Percentiles rank a stretch among this genome's conserved stretches.
Conservation (phyloP, 1,140 invertebrate species). For the Rhynchophorus ferrugineus region DNA sequence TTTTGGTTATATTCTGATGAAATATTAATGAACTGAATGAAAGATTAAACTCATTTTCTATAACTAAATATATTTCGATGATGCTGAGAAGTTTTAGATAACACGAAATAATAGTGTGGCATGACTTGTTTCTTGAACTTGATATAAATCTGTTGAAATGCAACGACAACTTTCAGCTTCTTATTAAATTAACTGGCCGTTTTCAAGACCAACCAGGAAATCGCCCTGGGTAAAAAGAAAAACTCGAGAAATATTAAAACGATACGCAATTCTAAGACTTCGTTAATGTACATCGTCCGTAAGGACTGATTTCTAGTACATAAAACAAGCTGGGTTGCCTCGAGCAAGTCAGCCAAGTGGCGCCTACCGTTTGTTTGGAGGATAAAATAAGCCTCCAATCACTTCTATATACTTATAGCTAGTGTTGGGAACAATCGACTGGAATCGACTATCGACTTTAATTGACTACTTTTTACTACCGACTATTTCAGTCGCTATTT, state of each 20-base stretch:
- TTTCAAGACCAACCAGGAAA: too few relatives aligned
- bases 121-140: background rate
- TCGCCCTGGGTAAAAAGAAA: background rate
- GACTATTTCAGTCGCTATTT: too few relatives aligned
- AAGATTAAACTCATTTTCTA: too few relatives aligned
- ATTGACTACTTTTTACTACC: too few relatives aligned
- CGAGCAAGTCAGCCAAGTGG: slow-evolving; percentile 14
- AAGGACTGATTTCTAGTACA: slow-evolving; percentile 15
- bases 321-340: slow-evolving; percentile 16
- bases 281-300: slow-evolving; percentile 10
- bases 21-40: too few relatives aligned
- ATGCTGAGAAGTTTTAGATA: background rate
- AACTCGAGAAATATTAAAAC: slow-evolving; percentile 11
- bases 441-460: too few relatives aligned
- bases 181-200: background rate
- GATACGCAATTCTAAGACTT: slow-evolving; percentile 12
- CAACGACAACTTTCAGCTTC: background rate
- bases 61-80: too few relatives aligned
- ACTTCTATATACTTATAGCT: background rate
- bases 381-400: slow-evolving; percentile 13
- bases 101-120: background rate
- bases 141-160: background rate
- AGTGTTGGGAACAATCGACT: too few relatives aligned
- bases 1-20: too few relatives aligned
- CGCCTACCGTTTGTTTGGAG: slow-evolving; percentile 21